These are phyloP conservation scores for Beroe ovata DNA, from an alignment of 37 sponge, comb jelly and placozoan genomes.

Conservation along the genomic window DNA sequence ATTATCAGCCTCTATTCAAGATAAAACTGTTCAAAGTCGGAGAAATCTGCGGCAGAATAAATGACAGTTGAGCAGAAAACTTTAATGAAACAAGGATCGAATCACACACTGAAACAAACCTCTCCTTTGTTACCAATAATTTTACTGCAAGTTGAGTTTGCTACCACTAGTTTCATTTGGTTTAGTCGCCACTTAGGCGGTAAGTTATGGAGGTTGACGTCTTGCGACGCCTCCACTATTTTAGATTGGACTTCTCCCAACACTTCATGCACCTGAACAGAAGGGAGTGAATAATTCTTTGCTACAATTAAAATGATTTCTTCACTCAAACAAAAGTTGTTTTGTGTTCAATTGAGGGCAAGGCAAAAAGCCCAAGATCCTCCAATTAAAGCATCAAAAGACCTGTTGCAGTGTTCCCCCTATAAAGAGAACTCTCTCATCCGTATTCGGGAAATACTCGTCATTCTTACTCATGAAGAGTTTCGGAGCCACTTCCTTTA, in stretches of 20 bases:
- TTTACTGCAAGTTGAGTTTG: constrained; percentile 61
- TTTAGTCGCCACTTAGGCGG: constrained; percentile 64
- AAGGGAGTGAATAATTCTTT: no score
- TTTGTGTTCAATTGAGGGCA: no score
- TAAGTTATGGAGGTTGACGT: constrained; percentile 47
- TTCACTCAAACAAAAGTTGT: no score
- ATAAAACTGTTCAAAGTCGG: no score
- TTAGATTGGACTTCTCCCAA: constrained; percentile 47
- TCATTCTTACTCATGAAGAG: constrained; percentile 66
- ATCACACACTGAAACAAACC: constrained; percentile 3
- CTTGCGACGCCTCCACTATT: constrained; percentile 58
- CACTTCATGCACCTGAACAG: constrained; percentile 29
- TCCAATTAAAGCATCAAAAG: no score
- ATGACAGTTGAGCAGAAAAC: not conserved
- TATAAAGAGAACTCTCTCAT: constrained; percentile 48
- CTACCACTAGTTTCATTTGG: constrained; percentile 64
- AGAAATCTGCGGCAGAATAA: no score
- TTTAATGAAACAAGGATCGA: not conserved
- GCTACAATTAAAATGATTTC: no score
- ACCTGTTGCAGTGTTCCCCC: constrained; percentile 59
- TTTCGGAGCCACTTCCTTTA: constrained; percentile 56
- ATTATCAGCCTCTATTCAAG: not conserved
- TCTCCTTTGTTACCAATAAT: constrained; percentile 66
- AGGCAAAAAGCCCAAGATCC: no score
- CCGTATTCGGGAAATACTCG: constrained; percentile 61